These are phyloP conservation scores for Pelmatolapia mariae DNA, from an alignment of 2,113 vertebrate species.

Conservation along the genomic window DNA sequence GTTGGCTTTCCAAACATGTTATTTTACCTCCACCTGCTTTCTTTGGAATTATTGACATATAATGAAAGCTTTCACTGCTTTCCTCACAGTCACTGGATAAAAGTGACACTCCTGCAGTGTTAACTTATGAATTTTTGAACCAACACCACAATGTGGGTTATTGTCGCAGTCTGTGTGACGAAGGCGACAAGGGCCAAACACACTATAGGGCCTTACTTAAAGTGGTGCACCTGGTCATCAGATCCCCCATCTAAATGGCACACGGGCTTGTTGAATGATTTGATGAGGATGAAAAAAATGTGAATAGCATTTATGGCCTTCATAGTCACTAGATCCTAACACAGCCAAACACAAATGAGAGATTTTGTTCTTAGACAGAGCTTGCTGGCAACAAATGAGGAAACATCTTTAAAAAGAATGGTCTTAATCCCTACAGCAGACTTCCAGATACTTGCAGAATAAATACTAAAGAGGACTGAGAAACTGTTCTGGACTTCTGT, in stretches of 20 bases:
- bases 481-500: not conserved
- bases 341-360: not conserved
- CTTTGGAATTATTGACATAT: not conserved
- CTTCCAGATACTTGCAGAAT: not conserved
- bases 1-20: not conserved
- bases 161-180: not conserved
- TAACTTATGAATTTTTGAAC: not conserved
- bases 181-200: not conserved
- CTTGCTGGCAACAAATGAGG: not conserved
- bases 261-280: not conserved
- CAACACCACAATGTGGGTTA: not conserved
- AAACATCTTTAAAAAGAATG: not conserved
- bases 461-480: not conserved
- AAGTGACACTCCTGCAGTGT: not conserved
- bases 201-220: not conserved
- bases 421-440: not conserved
- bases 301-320: not conserved
- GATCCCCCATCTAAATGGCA: not conserved
- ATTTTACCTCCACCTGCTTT: not conserved
- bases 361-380: not conserved
- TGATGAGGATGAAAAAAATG: not conserved
- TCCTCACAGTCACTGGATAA: not conserved
- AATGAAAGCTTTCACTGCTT: not conserved
- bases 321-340: not conserved
- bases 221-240: not conserved